These are phyloP conservation scores for Ianthella basta DNA, from an alignment of 37 sponge, comb jelly and placozoan species.

Conservation along the genomic window DNA sequence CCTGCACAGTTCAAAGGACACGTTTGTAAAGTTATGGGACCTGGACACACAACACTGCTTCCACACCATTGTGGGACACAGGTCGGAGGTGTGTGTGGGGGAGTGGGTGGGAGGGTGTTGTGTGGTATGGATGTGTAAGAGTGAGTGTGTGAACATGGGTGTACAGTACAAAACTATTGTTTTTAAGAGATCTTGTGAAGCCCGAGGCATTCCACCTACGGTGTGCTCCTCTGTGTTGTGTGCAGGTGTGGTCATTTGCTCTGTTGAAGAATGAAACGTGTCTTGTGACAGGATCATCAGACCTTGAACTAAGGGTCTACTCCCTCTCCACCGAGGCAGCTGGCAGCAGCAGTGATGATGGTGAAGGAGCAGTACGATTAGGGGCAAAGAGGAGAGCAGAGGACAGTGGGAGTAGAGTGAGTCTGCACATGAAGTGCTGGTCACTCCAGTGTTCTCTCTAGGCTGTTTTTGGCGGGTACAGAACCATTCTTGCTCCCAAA, in stretches of 20 bases:
- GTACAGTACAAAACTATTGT: no score
- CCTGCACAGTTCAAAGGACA: conserved; percentile 83
- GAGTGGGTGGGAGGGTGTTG: background rate
- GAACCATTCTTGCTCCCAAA: no score
- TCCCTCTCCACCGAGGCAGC: background rate
- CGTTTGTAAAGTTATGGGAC: conserved; percentile 92
- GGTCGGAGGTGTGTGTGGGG: conserved; percentile 71
- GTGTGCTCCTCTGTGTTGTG: background rate
- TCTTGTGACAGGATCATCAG: conserved; percentile 69
- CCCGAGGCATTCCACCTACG: background rate
- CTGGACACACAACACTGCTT: conserved; percentile 93
- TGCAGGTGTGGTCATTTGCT: conserved; percentile 63
- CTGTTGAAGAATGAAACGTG: conserved; percentile 39
- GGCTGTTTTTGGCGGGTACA: no score
- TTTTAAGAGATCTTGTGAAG: no score
- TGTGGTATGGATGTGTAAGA: background rate
- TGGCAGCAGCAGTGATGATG: background rate
- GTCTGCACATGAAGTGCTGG: no score
- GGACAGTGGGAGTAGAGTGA: no score
- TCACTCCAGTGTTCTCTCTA: no score
- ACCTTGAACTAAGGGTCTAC: conserved; percentile 70
- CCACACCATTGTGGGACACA: conserved; percentile 79
- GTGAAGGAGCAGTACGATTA: background rate
- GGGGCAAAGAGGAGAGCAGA: no score
- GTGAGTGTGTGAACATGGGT: background rate